These are phyloP conservation scores for Apis dorsata DNA, from an alignment of 1,140 invertebrate species.

Conservation along the genomic window DNA sequence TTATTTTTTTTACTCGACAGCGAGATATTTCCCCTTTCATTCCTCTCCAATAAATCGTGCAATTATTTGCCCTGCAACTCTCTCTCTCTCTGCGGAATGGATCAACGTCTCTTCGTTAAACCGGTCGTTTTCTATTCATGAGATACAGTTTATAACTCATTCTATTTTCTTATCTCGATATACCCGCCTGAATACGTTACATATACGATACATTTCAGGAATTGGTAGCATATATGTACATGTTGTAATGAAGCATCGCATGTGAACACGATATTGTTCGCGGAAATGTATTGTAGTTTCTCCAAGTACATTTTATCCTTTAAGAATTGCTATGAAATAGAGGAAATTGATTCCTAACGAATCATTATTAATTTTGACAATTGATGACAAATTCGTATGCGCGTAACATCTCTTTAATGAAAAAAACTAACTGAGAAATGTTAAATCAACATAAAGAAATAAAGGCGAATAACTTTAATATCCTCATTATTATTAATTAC, in stretches of 20 bases:
- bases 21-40: not conserved
- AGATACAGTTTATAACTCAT: slow-evolving; percentile 18
- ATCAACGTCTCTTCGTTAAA: slow-evolving; percentile 21
- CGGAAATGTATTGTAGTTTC: not conserved
- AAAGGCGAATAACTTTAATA: too few species aligned
- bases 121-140: slow-evolving; percentile 15
- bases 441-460: not conserved
- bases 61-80: slow-evolving; percentile 17
- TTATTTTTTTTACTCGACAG: slow-evolving; percentile 20
- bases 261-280: slow-evolving; percentile 6
- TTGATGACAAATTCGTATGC: not conserved
- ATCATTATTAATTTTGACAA: not conserved
- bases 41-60: slow-evolving; percentile 19
- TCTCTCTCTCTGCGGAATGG: not conserved
- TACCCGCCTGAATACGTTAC: not conserved
- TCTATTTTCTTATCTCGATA: not conserved
- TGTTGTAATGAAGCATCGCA: slow-evolving; percentile 60
- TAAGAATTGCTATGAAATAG: not conserved
- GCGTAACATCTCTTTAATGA: too few species aligned
- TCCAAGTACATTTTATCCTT: not conserved
- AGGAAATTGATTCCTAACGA: not conserved
- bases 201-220: not conserved
- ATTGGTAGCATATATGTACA: slow-evolving; percentile 16
- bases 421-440: not conserved
- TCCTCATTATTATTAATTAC: too few species aligned